Evolutionary conservation across 2,888 invertebrate species (phyloP), one percentile per base, ranked within the genome.

Genomic region (Agrotis exclamationis): DNA sequence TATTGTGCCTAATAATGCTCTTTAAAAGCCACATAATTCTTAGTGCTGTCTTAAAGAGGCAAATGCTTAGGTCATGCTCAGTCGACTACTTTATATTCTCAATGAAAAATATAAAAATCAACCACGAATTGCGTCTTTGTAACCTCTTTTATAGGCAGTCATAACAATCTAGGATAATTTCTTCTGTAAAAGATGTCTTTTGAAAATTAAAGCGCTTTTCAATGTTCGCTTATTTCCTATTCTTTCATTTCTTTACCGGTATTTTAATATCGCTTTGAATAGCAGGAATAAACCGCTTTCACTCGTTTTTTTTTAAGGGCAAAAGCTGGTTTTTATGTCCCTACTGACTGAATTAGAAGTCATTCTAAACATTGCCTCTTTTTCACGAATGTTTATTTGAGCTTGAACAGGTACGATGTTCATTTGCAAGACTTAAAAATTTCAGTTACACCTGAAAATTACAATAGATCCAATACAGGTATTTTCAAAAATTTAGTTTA

Each of bases 151-250:
- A 33, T 28, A 57, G 28, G 6, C 45, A n/a, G 14, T 24, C 39
- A 51, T 51, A 51, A 48, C 64, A 66, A 74, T 74, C 33, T 44
- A 54, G 13, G 24, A 39, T 50, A 45, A 60, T 50, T 77, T 33
- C 9, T 22, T 16, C 56, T 51, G 53, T 1, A 18, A 44, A 39
- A 47, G 33, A 47, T 16, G 44, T 70, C 81, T 69, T 63, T 76
- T 48, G 81, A 69, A 77, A 80, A 69, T 76, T 63, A 57, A n/a
- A 22, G 33, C 54, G 39, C 51, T 47, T 60, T 77, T 77, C 70
- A 77, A 63, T 2, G 28, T 1, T 11, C n/a, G 44, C n/a, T 76
- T 58, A 63, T 70, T 76, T 51, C n/a, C 39, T 76, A 33, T 69
- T 69, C 58, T 48, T 63, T 76, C 47, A 53, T 59, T n/a, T n/a